Base-by-base conservation (phyloP, 1,140 invertebrate genomes). In the Pseudoatta argentina region DNA sequence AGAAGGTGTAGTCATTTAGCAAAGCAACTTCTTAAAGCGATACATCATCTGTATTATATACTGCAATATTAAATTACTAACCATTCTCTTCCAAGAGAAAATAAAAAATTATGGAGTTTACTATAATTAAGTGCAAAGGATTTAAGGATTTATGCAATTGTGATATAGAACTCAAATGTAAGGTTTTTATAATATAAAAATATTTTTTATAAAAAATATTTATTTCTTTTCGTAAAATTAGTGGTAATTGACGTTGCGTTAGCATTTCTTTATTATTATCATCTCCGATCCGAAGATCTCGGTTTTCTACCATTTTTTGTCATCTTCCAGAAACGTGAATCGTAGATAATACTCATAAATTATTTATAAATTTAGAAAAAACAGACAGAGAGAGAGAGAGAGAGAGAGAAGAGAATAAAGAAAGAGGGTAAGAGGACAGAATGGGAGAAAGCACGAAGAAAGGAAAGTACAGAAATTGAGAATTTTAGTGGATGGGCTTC, bases 321-420 rank as follows among this genome's bases (percentile, higher is more conserved):
- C 39, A 30, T 66, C 24, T 21, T 2, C 6, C 12, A 0, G 34
- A 27, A 27, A 30, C 3, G 18, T 48, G 12, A 14, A 51, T 10
- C 12, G 3, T 24, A 14, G 16, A 27, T 34, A 24, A 81, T n/a
- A 16, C 27, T 79, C 48, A 24, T 53, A 48, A 55, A 24, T 79
- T 67, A 79, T 44, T 64, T 77, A 64, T 75, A 85, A 77, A 77
- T 53, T 85, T 85, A 39, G 16, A 85, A 63, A 64, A 44, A 30
- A 30, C 27, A 30, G 27, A 24, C 2, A 10, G 14, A 53, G 44
- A 63, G 24, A 18, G 16, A 59, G 4, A 55, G 48, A 21, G 34
- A 1, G 34, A 6, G 16, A 44, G 34, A 24, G 16, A 18, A 18
- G 24, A 0, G 14, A 12, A 53, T 4, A 18, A 57, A 63, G 39